Percentiles rank a stretch among this genome's conserved stretches.
phyloP scores from a whole-genome alignment of 64 coral and sea anemone genomes.

The Pocillopora damicornis region DNA sequence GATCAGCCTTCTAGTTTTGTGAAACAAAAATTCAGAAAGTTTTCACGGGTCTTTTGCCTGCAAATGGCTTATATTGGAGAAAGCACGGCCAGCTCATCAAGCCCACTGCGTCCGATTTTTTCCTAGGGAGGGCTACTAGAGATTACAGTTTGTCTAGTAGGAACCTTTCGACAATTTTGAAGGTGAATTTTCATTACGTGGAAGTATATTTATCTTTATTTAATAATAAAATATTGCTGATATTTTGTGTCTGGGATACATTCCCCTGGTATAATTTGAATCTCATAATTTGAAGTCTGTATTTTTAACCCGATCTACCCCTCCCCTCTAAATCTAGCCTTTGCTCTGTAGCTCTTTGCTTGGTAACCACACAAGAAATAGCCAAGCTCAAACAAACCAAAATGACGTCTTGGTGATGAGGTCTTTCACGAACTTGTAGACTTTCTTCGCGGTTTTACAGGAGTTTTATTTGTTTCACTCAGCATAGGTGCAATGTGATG shows the following conservation, averaged over 20 bases:
- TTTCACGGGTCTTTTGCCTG: not conserved
- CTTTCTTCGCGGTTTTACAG: not conserved
- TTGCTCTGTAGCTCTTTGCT: not conserved
- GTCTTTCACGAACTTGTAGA: not conserved
- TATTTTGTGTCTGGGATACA: too few relatives aligned
- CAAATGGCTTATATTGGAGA: not conserved
- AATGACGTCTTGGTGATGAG: constrained; percentile 45
- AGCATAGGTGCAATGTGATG: not conserved
- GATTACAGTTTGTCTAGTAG: not conserved
- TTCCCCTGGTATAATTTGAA: not conserved
- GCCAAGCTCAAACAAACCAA: constrained; percentile 34
- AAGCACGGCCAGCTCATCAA: not conserved
- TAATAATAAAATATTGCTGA: too few relatives aligned
- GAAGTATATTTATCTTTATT: too few relatives aligned
- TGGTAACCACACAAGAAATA: constrained; percentile 17
- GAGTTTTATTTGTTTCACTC: not conserved
- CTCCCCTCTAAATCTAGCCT: not conserved
- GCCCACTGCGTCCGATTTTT: not conserved
- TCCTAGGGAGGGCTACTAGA: not conserved
- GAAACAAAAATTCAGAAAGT: not conserved
- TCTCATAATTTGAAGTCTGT: not conserved
- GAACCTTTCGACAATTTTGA: not conserved
- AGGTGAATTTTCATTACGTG: not conserved
- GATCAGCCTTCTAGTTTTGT: not conserved
- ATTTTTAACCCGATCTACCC: not conserved